Base-by-base conservation (phyloP, 2,113 vertebrate genomes). In the Crotalus viridis region DNA sequence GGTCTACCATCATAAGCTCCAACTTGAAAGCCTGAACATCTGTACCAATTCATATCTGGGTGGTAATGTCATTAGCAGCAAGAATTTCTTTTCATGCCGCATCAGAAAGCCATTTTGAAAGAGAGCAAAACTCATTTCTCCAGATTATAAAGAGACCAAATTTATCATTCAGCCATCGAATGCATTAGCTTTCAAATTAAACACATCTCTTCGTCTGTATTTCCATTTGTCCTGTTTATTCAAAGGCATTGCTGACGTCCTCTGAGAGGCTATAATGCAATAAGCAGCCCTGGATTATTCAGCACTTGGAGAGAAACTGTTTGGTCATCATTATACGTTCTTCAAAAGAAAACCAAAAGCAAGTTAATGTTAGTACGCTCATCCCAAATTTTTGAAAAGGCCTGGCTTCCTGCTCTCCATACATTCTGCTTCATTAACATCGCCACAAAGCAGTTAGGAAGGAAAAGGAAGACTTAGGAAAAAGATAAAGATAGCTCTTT, bases 201-300 rank as follows among this genome's bases (percentile, higher is more conserved):
- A 81, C 69, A 9, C 19, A 81, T 92, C 33, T 96, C 17, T 56
- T 15, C 9, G n/a, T 33, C 52, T 93, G 93, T 0, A 48, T 59
- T 55, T 39, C 92, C 57, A 19, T 88, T 91, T 97, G 54, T 26
- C 5, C 89, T 93, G 95, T 95, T 94, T 93, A 95, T 95, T 96
- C 94, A 95, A 96, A 95, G 10, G 96, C 95, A 94, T 96, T 46
- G 92, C 94, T 97, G 94, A 91, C 13, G 87, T 94, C 89, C 89
- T 33, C 94, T 95, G 10, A 57, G 43, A 92, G n/a, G 93, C 96
- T 96, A 94, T 91, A 94, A 94, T 94, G 95, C n/a, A 52, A 94
- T 93, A 95, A 97, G 94, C 21, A 94, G 15, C 55, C 95, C 86
- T 56, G 87, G 87, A 95, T 95, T 95, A 95, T 59, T 96, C 93